Conservation (phyloP, 64 coral and sea anemone species). For the Montipora cactus region DNA sequence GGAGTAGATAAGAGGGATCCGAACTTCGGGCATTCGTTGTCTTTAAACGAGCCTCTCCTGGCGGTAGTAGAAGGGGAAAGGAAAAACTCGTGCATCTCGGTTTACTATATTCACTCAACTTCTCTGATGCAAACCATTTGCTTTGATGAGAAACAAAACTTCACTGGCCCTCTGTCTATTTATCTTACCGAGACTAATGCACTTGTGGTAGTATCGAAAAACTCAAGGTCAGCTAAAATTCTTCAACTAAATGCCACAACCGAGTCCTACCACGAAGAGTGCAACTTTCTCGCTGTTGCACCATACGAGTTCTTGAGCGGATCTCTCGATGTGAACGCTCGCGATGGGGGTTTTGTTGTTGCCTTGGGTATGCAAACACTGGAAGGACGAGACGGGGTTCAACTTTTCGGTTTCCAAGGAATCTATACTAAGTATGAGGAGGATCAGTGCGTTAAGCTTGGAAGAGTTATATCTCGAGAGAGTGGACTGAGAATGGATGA, state of each 20-base stretch:
- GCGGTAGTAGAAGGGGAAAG: slow-evolving; percentile 53
- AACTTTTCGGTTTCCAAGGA: slow-evolving; percentile 55
- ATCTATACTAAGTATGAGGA: neutral
- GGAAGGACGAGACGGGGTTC: slow-evolving; percentile 36
- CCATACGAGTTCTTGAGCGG: slow-evolving; percentile 32
- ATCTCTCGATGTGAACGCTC: slow-evolving; percentile 46
- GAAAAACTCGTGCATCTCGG: neutral
- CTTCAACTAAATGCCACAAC: slow-evolving; percentile 30
- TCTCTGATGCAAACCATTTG: slow-evolving; percentile 11
- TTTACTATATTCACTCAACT: slow-evolving; percentile 26
- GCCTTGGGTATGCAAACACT: slow-evolving; percentile 62
- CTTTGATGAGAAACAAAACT: slow-evolving; percentile 15
- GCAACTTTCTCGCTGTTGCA: neutral
- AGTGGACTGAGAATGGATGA: slow-evolving; percentile 34
- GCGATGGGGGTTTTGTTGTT: slow-evolving; percentile 22
- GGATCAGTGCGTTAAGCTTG: slow-evolving; percentile 48
- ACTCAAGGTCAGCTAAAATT: slow-evolving; percentile 5
- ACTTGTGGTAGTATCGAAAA: slow-evolving; percentile 42
- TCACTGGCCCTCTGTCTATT: slow-evolving; percentile 18
- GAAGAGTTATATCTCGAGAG: slow-evolving; percentile 54
- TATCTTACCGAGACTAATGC: slow-evolving; percentile 42
- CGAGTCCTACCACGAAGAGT: neutral
- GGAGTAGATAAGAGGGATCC: slow-evolving; percentile 33
- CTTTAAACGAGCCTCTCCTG: slow-evolving; percentile 54
- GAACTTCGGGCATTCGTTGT: slow-evolving; percentile 48